phyloP scores from a whole-genome alignment of 1,140 invertebrate species.

The Reticulitermes speratus region DNA sequence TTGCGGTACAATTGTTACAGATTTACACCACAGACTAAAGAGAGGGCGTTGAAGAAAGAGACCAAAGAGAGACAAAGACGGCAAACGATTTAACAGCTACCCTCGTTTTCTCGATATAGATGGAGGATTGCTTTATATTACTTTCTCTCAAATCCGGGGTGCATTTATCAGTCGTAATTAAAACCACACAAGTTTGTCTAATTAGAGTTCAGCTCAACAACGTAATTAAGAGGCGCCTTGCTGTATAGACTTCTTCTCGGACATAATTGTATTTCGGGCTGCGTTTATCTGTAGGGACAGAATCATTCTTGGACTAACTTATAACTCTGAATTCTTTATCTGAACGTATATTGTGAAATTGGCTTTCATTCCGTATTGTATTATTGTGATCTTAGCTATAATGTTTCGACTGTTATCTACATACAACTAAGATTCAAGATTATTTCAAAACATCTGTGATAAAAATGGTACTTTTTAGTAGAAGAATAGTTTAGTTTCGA shows the following conservation, averaged over 20 bases:
- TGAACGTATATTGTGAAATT: too few relatives aligned
- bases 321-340: too few relatives aligned
- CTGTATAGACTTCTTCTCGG: neutral
- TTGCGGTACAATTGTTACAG: neutral
- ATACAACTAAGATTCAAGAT: too few relatives aligned
- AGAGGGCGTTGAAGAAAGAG: neutral
- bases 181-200: neutral
- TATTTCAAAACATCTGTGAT: too few relatives aligned
- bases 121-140: neutral
- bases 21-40: neutral
- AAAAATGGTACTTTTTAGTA: too few relatives aligned
- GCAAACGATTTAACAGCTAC: neutral
- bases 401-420: too few relatives aligned
- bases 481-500: too few relatives aligned
- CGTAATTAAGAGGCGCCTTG: neutral
- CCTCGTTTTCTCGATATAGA: neutral
- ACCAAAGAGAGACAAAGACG: neutral
- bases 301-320: too few relatives aligned
- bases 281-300: neutral
- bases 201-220: neutral
- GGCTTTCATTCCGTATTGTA: too few relatives aligned
- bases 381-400: too few relatives aligned
- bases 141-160: neutral
- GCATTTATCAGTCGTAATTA: constrained; percentile 13
- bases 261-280: neutral